Percentiles rank a stretch among this genome's conserved stretches.
Conservation (phyloP, 2,797 vertebrate genomes). For the Enteromius anoplus region DNA sequence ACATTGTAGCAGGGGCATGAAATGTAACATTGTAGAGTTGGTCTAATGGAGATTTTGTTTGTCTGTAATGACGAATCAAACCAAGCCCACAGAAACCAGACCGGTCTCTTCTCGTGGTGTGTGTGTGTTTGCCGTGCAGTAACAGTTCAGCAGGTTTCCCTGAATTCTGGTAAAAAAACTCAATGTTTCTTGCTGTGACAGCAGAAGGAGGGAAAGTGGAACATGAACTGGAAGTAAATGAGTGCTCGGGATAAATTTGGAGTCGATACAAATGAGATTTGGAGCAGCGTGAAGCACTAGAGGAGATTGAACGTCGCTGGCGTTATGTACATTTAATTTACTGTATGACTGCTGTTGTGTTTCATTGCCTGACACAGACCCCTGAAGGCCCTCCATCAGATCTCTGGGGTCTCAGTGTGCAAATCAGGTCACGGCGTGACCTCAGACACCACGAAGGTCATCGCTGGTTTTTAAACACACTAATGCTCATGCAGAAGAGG, state of each 20-base stretch:
- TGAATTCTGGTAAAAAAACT: not conserved
- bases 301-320: conserved; percentile 17
- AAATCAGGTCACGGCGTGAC: not conserved
- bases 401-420: not conserved
- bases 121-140: not conserved
- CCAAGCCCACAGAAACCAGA: not conserved
- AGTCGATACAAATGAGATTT: conserved; percentile 33
- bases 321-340: conserved; percentile 22
- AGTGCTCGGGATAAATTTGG: conserved; percentile 24
- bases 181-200: not conserved
- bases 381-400: not conserved
- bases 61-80: not conserved
- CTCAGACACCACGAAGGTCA: not conserved
- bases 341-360: conserved; percentile 37
- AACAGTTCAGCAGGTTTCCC: not conserved
- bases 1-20: not conserved
- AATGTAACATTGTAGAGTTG: not conserved
- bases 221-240: conserved; percentile 31
- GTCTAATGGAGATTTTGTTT: not conserved
- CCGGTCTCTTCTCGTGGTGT: not conserved
- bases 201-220: conserved; percentile 13
- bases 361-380: conserved; percentile 1
- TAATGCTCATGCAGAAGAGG: too few species aligned
- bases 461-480: too few species aligned
- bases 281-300: conserved; percentile 21